These are phyloP conservation scores for Nymphalis urticae DNA, from an alignment of 2,888 invertebrate species.

Conservation along the genomic window DNA sequence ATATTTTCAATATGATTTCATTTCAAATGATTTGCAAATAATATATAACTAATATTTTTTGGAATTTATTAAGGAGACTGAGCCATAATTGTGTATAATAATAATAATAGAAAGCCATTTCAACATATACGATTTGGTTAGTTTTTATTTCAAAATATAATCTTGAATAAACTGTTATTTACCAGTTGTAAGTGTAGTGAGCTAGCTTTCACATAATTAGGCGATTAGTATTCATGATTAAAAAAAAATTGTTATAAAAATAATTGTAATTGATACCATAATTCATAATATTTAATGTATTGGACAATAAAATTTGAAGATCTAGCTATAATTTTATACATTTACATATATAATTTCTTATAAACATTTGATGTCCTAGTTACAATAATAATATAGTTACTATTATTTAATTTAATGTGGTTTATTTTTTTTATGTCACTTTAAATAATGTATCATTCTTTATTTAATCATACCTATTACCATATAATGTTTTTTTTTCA, in stretches of 20 bases:
- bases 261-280: too few species aligned
- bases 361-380: not conserved
- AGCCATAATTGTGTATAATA: too few species aligned
- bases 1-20: too few species aligned
- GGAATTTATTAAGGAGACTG: too few species aligned
- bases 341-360: not conserved
- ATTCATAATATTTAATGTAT: not conserved
- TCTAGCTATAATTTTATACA: not conserved
- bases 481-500: not conserved
- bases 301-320: slow-evolving; percentile 5
- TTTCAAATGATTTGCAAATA: too few species aligned
- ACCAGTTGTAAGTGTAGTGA: not conserved
- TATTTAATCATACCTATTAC: not conserved
- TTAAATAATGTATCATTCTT: not conserved
- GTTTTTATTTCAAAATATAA: too few species aligned
- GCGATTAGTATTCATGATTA: not conserved
- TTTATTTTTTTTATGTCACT: not conserved
- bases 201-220: not conserved
- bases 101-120: too few species aligned
- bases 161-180: not conserved
- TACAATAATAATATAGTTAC: not conserved
- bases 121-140: too few species aligned
- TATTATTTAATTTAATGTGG: not conserved
- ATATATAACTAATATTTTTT: too few species aligned
- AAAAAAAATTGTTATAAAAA: not conserved